Evolutionary conservation across 1,140 invertebrate genomes (phyloP), one percentile per base, ranked within the genome.

Genomic region (Lerema accius): DNA sequence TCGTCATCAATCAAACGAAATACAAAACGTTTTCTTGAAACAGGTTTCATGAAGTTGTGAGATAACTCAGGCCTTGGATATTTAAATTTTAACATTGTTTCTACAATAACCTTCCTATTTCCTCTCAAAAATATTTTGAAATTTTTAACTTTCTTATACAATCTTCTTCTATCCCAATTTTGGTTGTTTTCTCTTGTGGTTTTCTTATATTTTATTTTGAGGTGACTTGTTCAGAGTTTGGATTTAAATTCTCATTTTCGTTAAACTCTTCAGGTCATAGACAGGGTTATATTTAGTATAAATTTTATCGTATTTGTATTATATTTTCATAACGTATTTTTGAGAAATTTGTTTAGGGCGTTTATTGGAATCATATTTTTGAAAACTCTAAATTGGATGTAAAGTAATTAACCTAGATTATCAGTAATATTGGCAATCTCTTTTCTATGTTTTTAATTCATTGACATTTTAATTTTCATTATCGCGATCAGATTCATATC

Each of bases 261-360:
- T 89, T 81, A 75, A 86, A 89, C 84, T 89, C 85, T 89, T 88
- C 88, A 90, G 88, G 88, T 90, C 88, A 89, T 89, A 88, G 85
- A 90, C 86, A 90, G 88, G 88, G 88, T 90, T 89, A 89, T 89
- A 90, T 90, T 89, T 88, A 90, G 86, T 89, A 89, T 90, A 89
- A 90, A 90, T 89, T 90, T 90, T 90, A 90, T 88, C 82, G 86
- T 89, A 87, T 90, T 86, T 86, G 83, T 86, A 89, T 90, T 89
- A 90, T 89, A 89, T 90, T 90, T 89, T 89, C 86, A 90, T 89
- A 89, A 90, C 59, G 80, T 87, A 87, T 89, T 89, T 90, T 90
- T 90, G 85, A 90, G 85, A 90, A 70, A 76, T 89, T 90, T 83
- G 84, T 90, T 90, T 89, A 88, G 84, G 76, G 84, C 80, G 78